Evolutionary conservation across 2,113 vertebrate species (phyloP).

Genomic region (Martes martes): DNA sequence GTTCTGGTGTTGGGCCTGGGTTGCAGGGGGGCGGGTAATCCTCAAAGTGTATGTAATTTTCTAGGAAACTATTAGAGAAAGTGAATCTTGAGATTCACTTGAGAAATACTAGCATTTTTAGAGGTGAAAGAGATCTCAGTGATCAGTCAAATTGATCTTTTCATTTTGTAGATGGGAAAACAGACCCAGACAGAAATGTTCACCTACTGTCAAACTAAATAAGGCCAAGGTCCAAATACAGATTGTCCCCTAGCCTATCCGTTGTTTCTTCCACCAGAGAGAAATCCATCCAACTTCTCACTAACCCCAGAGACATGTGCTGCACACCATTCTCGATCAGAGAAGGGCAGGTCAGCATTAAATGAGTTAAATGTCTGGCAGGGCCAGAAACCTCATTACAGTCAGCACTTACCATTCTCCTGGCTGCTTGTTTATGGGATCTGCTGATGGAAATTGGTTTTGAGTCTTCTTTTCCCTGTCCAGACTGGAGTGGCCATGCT

Average conservation of each 20-base stretch:
- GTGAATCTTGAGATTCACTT: neutral
- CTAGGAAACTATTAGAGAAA: neutral
- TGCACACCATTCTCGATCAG: neutral
- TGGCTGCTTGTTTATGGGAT: neutral
- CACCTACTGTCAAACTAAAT: neutral
- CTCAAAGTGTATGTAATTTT: neutral
- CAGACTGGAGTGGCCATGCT: too few relatives aligned
- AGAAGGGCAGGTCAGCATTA: neutral
- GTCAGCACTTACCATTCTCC: neutral
- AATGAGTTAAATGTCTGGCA: neutral
- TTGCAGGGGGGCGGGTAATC: neutral
- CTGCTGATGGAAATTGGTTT: neutral
- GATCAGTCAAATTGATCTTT: neutral
- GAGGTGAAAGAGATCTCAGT: neutral
- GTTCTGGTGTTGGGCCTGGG: neutral
- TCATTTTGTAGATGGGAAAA: neutral
- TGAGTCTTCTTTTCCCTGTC: neutral
- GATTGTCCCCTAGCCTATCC: neutral
- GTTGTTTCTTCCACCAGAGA: neutral
- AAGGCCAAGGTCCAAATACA: neutral
- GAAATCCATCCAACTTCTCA: neutral
- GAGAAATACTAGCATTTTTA: neutral
- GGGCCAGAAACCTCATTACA: neutral
- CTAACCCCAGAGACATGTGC: neutral
- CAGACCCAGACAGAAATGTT: neutral